Conservation (phyloP, 2,888 invertebrate species). For the Oegoconia quadripuncta region DNA sequence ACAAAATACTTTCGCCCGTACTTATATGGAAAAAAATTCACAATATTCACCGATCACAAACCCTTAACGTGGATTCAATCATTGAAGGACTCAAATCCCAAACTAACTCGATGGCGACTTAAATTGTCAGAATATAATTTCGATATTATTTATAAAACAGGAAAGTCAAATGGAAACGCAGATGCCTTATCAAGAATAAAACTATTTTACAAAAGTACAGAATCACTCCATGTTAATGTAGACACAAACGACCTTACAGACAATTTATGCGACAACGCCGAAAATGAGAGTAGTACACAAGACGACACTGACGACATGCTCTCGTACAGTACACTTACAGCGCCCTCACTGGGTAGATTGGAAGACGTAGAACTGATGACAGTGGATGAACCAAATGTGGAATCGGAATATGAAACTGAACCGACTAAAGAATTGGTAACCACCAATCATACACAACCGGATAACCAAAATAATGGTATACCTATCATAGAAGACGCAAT, state of each 20-base stretch:
- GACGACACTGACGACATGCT: too few species aligned
- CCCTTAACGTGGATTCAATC: slow-evolving; percentile 19
- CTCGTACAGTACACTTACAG: too few species aligned
- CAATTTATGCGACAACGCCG: too few species aligned
- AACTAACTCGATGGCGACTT: slow-evolving; percentile 18
- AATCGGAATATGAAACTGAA: too few species aligned
- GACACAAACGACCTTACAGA: slow-evolving; percentile 4
- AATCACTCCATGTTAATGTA: slow-evolving; percentile 13
- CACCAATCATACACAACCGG: too few species aligned
- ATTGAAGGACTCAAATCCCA: slow-evolving; percentile 19
- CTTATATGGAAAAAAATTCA: slow-evolving; percentile 12
- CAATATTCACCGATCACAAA: slow-evolving; percentile 17
- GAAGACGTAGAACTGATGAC: too few species aligned
- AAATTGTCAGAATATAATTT: slow-evolving; percentile 18
- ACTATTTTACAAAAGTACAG: neutral
- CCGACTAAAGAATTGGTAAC: too few species aligned
- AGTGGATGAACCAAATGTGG: too few species aligned
- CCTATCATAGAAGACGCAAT: too few species aligned
- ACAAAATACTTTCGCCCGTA: slow-evolving; percentile 15
- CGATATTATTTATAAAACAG: slow-evolving; percentile 13
- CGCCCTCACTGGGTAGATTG: too few species aligned
- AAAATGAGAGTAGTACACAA: too few species aligned
- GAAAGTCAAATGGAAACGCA: slow-evolving; percentile 13
- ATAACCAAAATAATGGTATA: too few species aligned
- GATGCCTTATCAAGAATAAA: slow-evolving; percentile 11